phyloP scores from a whole-genome alignment of 2,113 vertebrate genomes.

The Cyanoramphus novaezelandiae region DNA sequence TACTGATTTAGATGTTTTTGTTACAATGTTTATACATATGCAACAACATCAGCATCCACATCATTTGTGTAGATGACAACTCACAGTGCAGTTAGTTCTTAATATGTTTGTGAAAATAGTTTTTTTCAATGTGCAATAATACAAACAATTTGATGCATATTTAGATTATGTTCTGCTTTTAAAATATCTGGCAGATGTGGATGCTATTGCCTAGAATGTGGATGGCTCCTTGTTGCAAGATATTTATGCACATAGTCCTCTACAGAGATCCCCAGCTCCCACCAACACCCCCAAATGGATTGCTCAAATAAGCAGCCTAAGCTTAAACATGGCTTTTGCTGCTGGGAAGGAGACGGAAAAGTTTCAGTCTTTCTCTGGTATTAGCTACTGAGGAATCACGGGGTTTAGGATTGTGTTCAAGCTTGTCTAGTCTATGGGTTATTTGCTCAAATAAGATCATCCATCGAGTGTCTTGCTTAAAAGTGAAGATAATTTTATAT shows the following conservation, averaged over 20 bases:
- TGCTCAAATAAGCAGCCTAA: background rate
- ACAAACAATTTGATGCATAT: background rate
- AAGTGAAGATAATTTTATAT: background rate
- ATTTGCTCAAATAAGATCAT: background rate
- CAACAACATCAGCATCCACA: background rate
- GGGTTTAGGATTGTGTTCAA: background rate
- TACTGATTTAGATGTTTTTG: background rate
- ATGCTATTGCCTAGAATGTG: background rate
- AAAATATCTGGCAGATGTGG: background rate
- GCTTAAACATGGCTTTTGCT: background rate
- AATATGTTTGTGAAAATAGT: background rate
- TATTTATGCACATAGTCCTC: background rate
- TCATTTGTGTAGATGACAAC: background rate
- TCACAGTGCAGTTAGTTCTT: background rate
- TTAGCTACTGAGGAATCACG: background rate
- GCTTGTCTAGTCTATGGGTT: background rate
- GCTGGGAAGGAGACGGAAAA: background rate
- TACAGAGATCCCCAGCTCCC: background rate
- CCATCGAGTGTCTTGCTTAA: background rate
- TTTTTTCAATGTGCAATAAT: background rate
- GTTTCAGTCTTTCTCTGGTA: background rate
- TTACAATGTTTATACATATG: background rate
- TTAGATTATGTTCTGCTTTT: background rate
- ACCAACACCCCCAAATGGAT: fast-evolving
- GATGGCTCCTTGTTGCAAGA: background rate